Conservation (phyloP, 1,140 invertebrate genomes). For the Drosophila subobscura region DNA sequence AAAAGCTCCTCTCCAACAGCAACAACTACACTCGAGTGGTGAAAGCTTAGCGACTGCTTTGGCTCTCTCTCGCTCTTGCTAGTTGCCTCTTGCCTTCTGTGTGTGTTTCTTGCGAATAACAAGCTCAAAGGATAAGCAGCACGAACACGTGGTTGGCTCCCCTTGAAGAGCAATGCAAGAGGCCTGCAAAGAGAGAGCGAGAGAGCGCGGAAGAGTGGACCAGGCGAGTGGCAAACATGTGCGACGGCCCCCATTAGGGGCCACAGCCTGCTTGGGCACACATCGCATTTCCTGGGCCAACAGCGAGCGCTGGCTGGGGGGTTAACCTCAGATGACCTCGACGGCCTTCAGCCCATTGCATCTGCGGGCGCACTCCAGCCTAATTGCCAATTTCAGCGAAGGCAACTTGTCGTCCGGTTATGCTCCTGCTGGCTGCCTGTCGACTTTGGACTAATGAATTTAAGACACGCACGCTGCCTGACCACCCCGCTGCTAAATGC, state of each 20-base stretch:
- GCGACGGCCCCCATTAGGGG: conserved; percentile 15
- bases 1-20: conserved; percentile 24
- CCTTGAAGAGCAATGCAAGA: conserved; percentile 15
- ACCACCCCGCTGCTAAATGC: conserved; percentile 5
- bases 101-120: conserved; percentile 53
- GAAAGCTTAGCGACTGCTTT: conserved; percentile 25
- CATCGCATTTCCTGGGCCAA: conserved; percentile 21
- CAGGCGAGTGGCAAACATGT: conserved; percentile 24
- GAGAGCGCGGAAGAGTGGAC: not conserved
- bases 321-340: conserved; percentile 35
- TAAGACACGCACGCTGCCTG: conserved; percentile 50
- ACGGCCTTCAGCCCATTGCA: conserved; percentile 31
- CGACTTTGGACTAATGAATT: conserved; percentile 60
- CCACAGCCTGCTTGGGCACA: conserved; percentile 22
- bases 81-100: not conserved
- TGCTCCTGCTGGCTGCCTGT: conserved; percentile 12
- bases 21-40: not conserved
- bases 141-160: conserved; percentile 59
- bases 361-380: conserved; percentile 24
- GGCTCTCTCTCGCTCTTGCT: not conserved
- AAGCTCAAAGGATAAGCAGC: conserved; percentile 60
- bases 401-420: conserved; percentile 21
- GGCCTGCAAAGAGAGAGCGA: conserved; percentile 28
- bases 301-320: no score
- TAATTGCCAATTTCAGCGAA: conserved; percentile 49